Conservation (phyloP, 2,113 vertebrate genomes). For the Morphnarchus princeps region DNA sequence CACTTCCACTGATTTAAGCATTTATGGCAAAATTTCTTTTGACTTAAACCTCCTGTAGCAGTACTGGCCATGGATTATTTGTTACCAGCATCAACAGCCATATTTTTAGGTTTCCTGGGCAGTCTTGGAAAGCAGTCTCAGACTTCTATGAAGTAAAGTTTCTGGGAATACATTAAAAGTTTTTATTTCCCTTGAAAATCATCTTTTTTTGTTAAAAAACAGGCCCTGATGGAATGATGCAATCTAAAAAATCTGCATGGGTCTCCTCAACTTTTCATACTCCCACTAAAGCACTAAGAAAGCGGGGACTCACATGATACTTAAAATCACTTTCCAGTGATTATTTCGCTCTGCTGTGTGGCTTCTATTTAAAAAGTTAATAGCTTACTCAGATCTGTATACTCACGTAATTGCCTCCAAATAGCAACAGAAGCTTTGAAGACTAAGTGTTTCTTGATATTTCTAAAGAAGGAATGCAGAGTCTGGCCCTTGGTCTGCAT, state of each 20-base stretch:
- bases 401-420: not conserved
- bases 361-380: not conserved
- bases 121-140: not conserved
- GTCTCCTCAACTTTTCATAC: not conserved
- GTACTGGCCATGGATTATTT: not conserved
- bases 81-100: not conserved
- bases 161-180: constrained; percentile 2
- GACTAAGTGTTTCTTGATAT: not conserved
- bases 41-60: not conserved
- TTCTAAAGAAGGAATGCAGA: not conserved
- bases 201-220: not conserved
- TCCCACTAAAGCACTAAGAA: not conserved
- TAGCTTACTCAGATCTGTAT: not conserved
- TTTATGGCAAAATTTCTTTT: not conserved
- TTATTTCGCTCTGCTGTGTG: not conserved
- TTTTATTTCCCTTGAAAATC: constrained; percentile 12
- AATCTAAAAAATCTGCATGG: not conserved
- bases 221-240: not conserved
- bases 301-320: not conserved
- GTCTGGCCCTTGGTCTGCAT: not conserved
- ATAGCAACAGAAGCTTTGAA: not conserved
- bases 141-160: not conserved
- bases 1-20: not conserved
- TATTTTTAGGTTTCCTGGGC: not conserved
- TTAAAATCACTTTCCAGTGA: not conserved